These are phyloP conservation scores for Pyrochroa serraticornis DNA, from an alignment of 2,888 invertebrate genomes.

Conservation along the genomic window DNA sequence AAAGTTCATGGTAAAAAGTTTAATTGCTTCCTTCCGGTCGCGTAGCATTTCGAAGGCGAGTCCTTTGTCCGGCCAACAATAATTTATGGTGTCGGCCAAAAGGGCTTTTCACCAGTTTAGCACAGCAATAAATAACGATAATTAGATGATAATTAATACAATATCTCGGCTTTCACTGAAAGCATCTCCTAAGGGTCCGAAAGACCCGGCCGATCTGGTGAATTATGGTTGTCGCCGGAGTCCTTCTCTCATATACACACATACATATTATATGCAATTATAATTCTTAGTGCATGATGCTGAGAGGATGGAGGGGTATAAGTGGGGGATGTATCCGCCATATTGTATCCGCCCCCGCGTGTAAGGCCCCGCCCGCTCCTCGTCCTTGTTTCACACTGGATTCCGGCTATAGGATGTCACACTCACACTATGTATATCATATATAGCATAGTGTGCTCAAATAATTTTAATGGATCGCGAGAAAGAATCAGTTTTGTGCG, in stretches of 20 bases:
- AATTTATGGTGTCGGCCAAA: slow-evolving; percentile 35
- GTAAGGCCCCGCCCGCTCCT: slow-evolving; percentile 51
- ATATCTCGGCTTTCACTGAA: slow-evolving; percentile 38
- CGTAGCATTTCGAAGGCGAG: slow-evolving; percentile 2
- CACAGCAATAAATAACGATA: slow-evolving; percentile 49
- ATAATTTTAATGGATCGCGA: slow-evolving; percentile 59
- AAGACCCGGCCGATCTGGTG: slow-evolving; percentile 38
- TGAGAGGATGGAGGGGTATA: slow-evolving; percentile 48
- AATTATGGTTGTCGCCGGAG: slow-evolving; percentile 46
- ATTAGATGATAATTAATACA: slow-evolving; percentile 56
- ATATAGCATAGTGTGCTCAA: slow-evolving; percentile 53
- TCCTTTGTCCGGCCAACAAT: slow-evolving; percentile 21
- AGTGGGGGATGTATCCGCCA: slow-evolving; percentile 57
- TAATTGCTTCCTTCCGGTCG: slow-evolving; percentile 39
- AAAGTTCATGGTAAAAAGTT: slow-evolving; percentile 36
- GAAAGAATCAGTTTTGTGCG: slow-evolving; percentile 54
- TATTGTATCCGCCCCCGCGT: slow-evolving; percentile 59
- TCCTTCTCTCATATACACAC: slow-evolving; percentile 46
- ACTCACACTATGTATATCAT: slow-evolving; percentile 54
- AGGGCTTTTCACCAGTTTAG: slow-evolving; percentile 36
- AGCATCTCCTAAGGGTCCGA: slow-evolving; percentile 23
- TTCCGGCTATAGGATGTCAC: slow-evolving; percentile 38
- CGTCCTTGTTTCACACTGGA: slow-evolving; percentile 43
- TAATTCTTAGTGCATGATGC: slow-evolving; percentile 58
- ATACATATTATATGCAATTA: slow-evolving; percentile 59